phyloP scores from a whole-genome alignment of 2,113 vertebrate genomes.

The Corydoras maculifer region DNA sequence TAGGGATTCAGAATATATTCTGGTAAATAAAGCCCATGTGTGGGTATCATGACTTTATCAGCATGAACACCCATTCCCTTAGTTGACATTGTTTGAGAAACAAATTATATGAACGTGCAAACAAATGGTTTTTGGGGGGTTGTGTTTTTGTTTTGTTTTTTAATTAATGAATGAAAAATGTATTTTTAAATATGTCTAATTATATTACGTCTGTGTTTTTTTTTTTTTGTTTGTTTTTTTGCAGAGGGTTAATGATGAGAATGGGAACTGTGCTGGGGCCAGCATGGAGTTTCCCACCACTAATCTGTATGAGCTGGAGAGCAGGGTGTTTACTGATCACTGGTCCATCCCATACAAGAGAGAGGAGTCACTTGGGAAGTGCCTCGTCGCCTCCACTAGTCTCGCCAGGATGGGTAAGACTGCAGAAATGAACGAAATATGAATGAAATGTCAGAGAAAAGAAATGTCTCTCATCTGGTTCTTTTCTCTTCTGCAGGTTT shows the following conservation, averaged over 20 bases:
- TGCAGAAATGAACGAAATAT: not conserved
- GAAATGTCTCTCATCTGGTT: not conserved
- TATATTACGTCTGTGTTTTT: too few species aligned
- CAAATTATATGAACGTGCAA: too few species aligned
- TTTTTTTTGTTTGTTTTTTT: slow-evolving; percentile 4
- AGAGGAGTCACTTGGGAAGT: slow-evolving; percentile 95
- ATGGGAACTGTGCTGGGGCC: slow-evolving; percentile 91
- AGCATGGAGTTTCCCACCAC: slow-evolving; percentile 97
- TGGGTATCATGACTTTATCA: too few species aligned
- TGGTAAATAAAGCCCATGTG: too few species aligned
- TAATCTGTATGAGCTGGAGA: slow-evolving; percentile 95
- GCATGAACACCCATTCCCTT: too few species aligned
- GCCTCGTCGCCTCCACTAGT: slow-evolving; percentile 89
- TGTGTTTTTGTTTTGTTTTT: too few species aligned
- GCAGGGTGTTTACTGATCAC: slow-evolving; percentile 94
- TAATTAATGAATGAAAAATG: not conserved
- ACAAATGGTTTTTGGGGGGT: too few species aligned
- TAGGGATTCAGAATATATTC: too few species aligned
- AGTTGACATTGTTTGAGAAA: too few species aligned
- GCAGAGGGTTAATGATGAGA: slow-evolving; percentile 89
- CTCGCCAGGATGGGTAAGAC: slow-evolving; percentile 85
- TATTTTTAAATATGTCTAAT: too few species aligned
- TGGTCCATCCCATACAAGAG: slow-evolving; percentile 98
- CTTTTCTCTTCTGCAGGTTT: slow-evolving; percentile 71
- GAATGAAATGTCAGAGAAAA: not conserved